Base-by-base conservation (phyloP, 1,140 invertebrate species). In the Apis laboriosa region DNA sequence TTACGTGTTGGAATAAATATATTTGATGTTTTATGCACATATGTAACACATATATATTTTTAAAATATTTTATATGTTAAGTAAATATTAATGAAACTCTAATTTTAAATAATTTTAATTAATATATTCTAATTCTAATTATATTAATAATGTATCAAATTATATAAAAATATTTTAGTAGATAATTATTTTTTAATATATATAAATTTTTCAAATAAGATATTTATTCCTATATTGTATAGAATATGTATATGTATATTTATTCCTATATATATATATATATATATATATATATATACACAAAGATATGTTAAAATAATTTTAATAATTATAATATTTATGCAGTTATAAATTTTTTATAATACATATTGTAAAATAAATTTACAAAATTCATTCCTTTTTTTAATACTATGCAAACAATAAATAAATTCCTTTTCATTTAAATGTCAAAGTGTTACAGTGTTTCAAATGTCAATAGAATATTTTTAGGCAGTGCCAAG, bases 371-470 rank as follows among this genome's bases (percentile, higher is more conserved):
- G 43, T 51, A 28, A 67, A 24, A 53, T 51, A 34, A 53, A 76
- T 19, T 72, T 60, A 58, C 60, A 17, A 34, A 61, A 63, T 24
- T 64, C 11, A 67, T 61, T 49, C 5, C 78, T 53, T 34, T 71
- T 74, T 64, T 67, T 9, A 77, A 43, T 17, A 80, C 63, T 19
- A 86, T 86, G 71, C 84, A 55, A 84, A 55, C n/a, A 76, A 66
- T 73, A 79, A 87, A 70, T 61, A 49, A 84, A 67, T 85, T 61
- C 58, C 53, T 71, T 72, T 34, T 70, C 61, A 51, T 70, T 64
- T 89, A 92, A 93, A 93, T 92, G 91, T 93, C 92, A 92, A 91
- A 92, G 84, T 82, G 87, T 87, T 88, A 88, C 72, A 68, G 73
- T 76, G 80, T 86, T 91, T 77, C 84, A 91, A 92, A 91, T 90